Evolutionary conservation across 2,113 vertebrate species (phyloP).

Genomic region (Paedocypris sp.): DNA sequence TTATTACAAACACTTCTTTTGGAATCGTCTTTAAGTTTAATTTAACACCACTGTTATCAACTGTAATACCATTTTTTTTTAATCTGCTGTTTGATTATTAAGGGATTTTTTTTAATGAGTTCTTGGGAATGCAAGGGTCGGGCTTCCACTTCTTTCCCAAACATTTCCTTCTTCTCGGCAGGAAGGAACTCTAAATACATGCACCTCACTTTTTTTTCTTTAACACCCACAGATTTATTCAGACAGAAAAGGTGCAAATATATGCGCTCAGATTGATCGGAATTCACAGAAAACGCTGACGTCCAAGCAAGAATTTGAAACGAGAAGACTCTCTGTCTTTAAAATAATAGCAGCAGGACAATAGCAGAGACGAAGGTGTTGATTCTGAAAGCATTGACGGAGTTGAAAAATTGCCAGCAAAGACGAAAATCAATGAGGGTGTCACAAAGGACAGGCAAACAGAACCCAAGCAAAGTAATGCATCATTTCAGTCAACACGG

Average conservation of each 20-base stretch:
- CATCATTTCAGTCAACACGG: constrained; percentile 22
- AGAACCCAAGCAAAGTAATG: constrained; percentile 8
- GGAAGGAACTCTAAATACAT: no score
- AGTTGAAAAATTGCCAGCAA: constrained; percentile 6
- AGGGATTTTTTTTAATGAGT: no score
- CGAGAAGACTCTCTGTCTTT: not conserved
- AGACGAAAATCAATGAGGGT: constrained; percentile 9
- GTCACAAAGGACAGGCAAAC: constrained; percentile 15
- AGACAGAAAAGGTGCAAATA: not conserved
- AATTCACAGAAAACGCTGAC: not conserved
- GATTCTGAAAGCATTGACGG: not conserved
- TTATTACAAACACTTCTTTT: no score
- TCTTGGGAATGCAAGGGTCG: not conserved
- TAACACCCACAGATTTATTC: no score
- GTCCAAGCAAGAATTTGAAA: not conserved
- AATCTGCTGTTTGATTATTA: no score
- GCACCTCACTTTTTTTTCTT: no score
- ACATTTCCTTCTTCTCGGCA: constrained; percentile 4
- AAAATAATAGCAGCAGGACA: not conserved
- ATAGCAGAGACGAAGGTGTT: not conserved
- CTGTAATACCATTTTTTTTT: no score
- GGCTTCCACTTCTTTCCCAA: constrained; percentile 5
- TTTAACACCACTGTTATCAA: no score
- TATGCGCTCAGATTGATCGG: not conserved
- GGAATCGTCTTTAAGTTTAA: no score